Evolutionary conservation across 2,888 invertebrate species (phyloP).

Genomic region (Tortrix viridana): DNA sequence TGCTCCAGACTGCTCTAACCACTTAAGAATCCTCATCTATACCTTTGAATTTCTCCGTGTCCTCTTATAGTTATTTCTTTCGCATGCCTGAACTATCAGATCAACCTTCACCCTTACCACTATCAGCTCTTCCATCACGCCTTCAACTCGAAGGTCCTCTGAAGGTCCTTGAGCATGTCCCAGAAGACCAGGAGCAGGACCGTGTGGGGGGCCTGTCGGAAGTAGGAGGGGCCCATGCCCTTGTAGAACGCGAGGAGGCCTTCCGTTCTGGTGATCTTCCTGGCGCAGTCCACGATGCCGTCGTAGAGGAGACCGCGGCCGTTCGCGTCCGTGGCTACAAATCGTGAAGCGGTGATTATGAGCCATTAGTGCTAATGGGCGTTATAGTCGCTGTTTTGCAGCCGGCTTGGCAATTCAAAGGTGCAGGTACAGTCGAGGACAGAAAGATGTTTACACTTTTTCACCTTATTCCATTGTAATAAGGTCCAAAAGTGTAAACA

Average conservation of each 20-base stretch:
- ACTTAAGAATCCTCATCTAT: too few relatives aligned
- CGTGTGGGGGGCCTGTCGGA: constrained; percentile 96
- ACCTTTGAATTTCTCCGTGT: too few relatives aligned
- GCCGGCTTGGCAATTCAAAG: too few relatives aligned
- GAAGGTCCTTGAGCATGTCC: constrained; percentile 87
- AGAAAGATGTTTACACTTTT: too few relatives aligned
- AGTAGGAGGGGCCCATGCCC: constrained; percentile 94
- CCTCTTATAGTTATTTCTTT: too few relatives aligned
- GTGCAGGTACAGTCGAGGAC: too few relatives aligned
- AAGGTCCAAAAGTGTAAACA: too few relatives aligned
- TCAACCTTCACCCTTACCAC: neutral
- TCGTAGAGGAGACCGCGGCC: constrained; percentile 88
- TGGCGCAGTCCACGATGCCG: constrained; percentile 89
- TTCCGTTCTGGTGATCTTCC: constrained; percentile 90
- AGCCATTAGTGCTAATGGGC: too few relatives aligned
- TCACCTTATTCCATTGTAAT: too few relatives aligned
- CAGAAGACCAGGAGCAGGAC: constrained; percentile 95
- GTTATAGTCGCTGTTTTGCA: too few relatives aligned
- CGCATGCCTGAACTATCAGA: neutral
- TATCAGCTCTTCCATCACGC: constrained; percentile 32
- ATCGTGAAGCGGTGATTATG: too few relatives aligned
- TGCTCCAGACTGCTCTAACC: too few relatives aligned
- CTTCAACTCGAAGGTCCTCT: constrained; percentile 54
- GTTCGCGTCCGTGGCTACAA: constrained; percentile 84
- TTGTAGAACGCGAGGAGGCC: constrained; percentile 95